Percentiles rank a stretch among this genome's conserved stretches.
phyloP scores from a whole-genome alignment of 2,797 vertebrate species.

The Anniella stebbinsi region DNA sequence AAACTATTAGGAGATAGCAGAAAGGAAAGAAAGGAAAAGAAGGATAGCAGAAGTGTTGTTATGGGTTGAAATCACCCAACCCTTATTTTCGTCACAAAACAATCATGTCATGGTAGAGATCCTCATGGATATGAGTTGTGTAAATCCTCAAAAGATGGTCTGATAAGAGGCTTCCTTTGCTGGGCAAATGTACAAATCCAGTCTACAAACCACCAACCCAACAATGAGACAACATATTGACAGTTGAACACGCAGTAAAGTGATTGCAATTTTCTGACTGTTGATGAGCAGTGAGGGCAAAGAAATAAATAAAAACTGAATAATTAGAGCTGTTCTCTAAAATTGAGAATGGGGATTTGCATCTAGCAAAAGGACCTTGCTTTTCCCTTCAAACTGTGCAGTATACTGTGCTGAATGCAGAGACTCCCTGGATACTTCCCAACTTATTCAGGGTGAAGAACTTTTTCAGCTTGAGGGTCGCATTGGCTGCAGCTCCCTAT shows the following conservation, averaged over 20 bases:
- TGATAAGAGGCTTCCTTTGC: neutral
- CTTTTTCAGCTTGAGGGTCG: no score
- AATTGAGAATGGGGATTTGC: no score
- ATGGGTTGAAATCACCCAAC: neutral
- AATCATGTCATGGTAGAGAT: neutral
- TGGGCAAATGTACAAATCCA: neutral
- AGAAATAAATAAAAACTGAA: slow-evolving; percentile 29
- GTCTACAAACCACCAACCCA: neutral
- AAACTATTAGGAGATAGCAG: neutral
- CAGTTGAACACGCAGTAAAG: neutral
- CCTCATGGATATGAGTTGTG: neutral
- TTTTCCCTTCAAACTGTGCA: no score
- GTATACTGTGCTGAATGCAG: no score
- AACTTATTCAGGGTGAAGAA: no score
- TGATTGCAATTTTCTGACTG: neutral
- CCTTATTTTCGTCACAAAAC: neutral
- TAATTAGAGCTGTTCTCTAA: no score
- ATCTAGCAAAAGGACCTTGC: no score
- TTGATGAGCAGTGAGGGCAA: slow-evolving; percentile 42
- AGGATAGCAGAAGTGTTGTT: neutral
- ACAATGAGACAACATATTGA: slow-evolving; percentile 23
- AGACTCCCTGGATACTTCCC: no score
- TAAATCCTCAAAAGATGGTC: neutral
- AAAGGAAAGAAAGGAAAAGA: neutral
- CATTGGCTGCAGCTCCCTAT: no score